These are phyloP conservation scores for Bradypodion ventrale DNA, from an alignment of 2,797 vertebrate species.

Conservation along the genomic window DNA sequence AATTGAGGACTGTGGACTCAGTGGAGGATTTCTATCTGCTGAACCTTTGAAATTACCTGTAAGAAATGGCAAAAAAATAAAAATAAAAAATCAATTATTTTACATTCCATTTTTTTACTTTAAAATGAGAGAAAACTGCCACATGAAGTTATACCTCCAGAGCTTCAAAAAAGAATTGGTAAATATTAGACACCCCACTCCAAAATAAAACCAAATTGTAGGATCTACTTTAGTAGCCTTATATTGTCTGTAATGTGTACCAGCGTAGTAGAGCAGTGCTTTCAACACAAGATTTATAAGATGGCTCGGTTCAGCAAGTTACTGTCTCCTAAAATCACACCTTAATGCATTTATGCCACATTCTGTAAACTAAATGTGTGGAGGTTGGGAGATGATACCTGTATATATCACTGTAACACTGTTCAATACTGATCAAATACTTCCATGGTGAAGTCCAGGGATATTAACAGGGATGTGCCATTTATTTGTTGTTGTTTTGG, in stretches of 20 bases:
- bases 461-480: too few species aligned
- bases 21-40: conserved; percentile 87
- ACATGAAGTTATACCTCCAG: not conserved
- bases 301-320: not conserved
- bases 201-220: not conserved
- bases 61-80: conserved; percentile 43
- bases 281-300: not conserved
- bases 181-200: not conserved
- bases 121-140: not conserved
- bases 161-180: not conserved
- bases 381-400: not conserved
- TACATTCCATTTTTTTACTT: not conserved
- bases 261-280: not conserved
- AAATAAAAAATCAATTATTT: not conserved
- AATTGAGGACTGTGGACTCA: conserved; percentile 96
- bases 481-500: too few species aligned
- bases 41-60: conserved; percentile 85
- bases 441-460: not conserved
- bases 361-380: not conserved
- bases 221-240: not conserved
- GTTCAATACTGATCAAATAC: not conserved
- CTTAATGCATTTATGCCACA: not conserved
- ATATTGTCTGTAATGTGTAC: not conserved
- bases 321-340: not conserved
- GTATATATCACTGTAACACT: not conserved